A percentile compares a stretch with the other conserved stretches of the same genome.
Conservation (phyloP, 2,797 vertebrate species). For the Molossus alvarezi region DNA sequence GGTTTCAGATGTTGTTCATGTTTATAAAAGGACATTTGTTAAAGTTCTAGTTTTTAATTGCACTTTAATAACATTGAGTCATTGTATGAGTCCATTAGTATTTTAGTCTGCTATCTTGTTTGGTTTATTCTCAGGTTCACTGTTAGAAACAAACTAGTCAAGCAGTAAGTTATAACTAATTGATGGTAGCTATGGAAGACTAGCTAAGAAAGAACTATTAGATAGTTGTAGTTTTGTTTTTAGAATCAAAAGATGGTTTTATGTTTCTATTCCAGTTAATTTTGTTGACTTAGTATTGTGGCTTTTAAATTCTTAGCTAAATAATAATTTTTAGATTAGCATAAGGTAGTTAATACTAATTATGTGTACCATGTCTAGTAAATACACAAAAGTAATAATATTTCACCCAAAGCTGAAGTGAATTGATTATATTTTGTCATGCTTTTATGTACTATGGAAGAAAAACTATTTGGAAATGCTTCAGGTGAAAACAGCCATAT, state of each 20-base stretch:
- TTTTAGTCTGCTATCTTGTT: slow-evolving; percentile 44
- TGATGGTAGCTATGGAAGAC: slow-evolving; percentile 20
- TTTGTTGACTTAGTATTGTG: background rate
- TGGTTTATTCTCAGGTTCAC: background rate
- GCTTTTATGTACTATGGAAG: background rate
- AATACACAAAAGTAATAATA: slow-evolving; percentile 31
- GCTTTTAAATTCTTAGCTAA: slow-evolving; percentile 42
- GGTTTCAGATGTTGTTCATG: slow-evolving; percentile 50
- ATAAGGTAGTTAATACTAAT: background rate
- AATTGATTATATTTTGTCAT: background rate
- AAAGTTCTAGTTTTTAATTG: slow-evolving; percentile 61
- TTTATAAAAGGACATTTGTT: background rate
- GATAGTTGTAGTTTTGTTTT: slow-evolving; percentile 41
- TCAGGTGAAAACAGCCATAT: slow-evolving; percentile 14
- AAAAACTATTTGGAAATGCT: slow-evolving; percentile 53
- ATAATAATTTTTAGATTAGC: slow-evolving; percentile 30
- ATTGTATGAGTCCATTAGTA: slow-evolving; percentile 12
- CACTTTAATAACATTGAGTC: slow-evolving; percentile 21
- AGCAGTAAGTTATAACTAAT: background rate
- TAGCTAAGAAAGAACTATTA: slow-evolving; percentile 38
- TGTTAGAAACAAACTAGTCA: slow-evolving; percentile 1
- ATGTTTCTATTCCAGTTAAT: slow-evolving; percentile 25
- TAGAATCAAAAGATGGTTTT: slow-evolving; percentile 42
- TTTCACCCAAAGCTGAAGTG: slow-evolving; percentile 49
- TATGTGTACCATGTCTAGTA: slow-evolving; percentile 21